Base-by-base conservation (phyloP, 2,797 vertebrate species). In the Enteromius viviparus region DNA sequence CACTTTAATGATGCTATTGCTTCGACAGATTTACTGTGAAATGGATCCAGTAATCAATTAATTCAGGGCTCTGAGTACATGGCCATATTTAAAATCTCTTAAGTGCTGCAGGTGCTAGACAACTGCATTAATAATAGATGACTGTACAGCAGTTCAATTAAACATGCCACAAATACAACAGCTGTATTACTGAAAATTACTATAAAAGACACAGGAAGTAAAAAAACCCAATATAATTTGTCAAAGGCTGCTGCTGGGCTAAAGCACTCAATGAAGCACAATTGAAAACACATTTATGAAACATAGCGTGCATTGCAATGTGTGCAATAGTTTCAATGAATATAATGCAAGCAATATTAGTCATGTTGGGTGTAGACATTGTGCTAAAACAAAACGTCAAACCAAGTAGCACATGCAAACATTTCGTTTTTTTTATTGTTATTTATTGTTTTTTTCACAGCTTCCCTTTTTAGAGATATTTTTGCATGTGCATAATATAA, bases 121-220 rank as follows among this genome's bases (percentile, higher is more conserved):
- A 58, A 49, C 51, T 58, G 76, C 37, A 84, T 89, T 77, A 87
- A 89, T 86, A 88, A 89, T 87, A 83, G 37, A 83, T 86, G 72
- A 88, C 37, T 29, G 64, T 5, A 71, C 21, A 11, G 65, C 21
- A 74, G 29, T 62, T 45, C 83, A 83, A 85, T 87, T 85, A 87
- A 78, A 70, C 17, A 49, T 49, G 40, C 40, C 42, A 62, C 40
- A 81, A 85, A 81, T 65, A 83, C 42, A 29, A 74, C 7, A 45
- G 32, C 21, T 23, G 80, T 15, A 66, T 64, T 23, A 65, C n/a
- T 66, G 34, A 51, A 7, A 49, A 68, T 7, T 1, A 29, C 75
- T 45, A 55, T 51, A 15, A 53, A 29, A 40, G 8, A 3, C 0
- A 32, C 23, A 49, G 47, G 47, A 37, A 51, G 9, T 21, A 14